phyloP scores from a whole-genome alignment of 35 echinoderm and acorn worm species.

The Heliocidaris erythrogramma region DNA sequence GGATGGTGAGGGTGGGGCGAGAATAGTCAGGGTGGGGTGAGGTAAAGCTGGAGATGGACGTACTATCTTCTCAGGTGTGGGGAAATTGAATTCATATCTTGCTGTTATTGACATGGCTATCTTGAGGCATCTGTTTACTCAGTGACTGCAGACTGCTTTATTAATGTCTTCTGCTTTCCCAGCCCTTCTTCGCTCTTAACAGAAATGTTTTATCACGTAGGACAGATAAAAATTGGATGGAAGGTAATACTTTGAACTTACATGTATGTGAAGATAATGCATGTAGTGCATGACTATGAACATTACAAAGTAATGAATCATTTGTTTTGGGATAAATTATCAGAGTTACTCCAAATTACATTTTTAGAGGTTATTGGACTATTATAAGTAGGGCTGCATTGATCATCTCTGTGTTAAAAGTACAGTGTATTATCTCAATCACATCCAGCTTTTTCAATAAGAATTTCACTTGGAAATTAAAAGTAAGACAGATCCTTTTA shows the following conservation, averaged over 20 bases:
- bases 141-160: conserved; percentile 7
- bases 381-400: not conserved
- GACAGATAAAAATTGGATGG: too few relatives aligned
- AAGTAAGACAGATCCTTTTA: not conserved
- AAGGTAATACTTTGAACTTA: too few relatives aligned
- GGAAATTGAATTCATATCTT: conserved; percentile 26
- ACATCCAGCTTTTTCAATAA: too few relatives aligned
- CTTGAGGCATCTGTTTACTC: conserved; percentile 23
- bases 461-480: too few relatives aligned
- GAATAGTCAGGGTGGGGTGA: not conserved
- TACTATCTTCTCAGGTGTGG: not conserved
- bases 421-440: not conserved
- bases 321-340: too few relatives aligned
- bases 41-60: not conserved
- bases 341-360: not conserved
- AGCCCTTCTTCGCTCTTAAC: not conserved
- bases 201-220: not conserved
- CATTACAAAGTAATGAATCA: too few relatives aligned
- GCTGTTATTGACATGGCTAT: not conserved
- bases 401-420: not conserved
- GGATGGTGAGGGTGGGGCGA: not conserved
- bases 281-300: too few relatives aligned
- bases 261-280: too few relatives aligned
- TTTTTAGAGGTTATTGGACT: not conserved
- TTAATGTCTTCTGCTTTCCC: not conserved